These are phyloP conservation scores for Taxidea taxus DNA, from an alignment of 2,113 vertebrate genomes.

Conservation along the genomic window DNA sequence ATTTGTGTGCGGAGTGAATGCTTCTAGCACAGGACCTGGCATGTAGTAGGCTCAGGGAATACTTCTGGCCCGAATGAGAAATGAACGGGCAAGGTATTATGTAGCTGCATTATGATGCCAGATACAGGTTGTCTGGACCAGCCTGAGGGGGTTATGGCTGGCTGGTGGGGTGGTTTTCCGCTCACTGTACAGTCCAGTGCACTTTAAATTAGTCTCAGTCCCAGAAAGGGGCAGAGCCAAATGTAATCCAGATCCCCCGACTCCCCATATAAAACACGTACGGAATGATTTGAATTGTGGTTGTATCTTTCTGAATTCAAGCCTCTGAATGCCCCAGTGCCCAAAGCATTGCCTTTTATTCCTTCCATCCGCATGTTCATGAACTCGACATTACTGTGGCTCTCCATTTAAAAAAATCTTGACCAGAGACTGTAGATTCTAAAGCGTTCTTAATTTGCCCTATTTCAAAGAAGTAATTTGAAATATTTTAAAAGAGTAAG, in stretches of 20 bases:
- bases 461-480: slow-evolving; percentile 4
- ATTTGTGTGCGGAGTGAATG: neutral
- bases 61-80: neutral
- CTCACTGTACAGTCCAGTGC: neutral
- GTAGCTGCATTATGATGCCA: neutral
- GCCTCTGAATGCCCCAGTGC: neutral
- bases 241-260: neutral
- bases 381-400: neutral
- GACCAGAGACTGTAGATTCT: neutral
- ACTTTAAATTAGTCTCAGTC: slow-evolving; percentile 15
- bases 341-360: neutral
- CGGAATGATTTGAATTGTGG: neutral
- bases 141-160: neutral
- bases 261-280: neutral
- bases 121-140: neutral
- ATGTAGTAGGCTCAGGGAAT: neutral
- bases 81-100: neutral
- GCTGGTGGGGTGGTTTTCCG: neutral
- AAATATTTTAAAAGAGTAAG: neutral
- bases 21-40: neutral
- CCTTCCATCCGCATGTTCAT: neutral
- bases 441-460: neutral
- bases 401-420: neutral
- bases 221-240: neutral
- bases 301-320: slow-evolving; percentile 2